These are phyloP conservation scores for Bombus confusus DNA, from an alignment of 1,140 invertebrate species.

Conservation along the genomic window DNA sequence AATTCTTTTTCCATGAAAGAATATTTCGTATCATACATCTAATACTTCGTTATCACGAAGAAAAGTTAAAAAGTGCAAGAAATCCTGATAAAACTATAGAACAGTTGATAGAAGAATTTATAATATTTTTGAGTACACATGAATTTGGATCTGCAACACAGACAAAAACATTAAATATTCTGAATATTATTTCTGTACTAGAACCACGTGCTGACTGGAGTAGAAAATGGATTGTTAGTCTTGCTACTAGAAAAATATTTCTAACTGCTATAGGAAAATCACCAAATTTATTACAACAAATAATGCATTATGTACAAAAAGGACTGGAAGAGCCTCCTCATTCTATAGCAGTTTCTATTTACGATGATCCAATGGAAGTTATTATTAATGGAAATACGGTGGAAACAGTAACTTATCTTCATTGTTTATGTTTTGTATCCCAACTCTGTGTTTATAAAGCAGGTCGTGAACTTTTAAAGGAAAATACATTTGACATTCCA, in stretches of 20 bases:
- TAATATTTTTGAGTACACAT: slow-evolving; percentile 72
- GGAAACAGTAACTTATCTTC: slow-evolving; percentile 76
- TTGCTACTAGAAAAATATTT: slow-evolving; percentile 72
- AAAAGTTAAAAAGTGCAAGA: slow-evolving; percentile 73
- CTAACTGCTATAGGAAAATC: slow-evolving; percentile 72
- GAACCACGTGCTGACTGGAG: slow-evolving; percentile 79
- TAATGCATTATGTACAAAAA: slow-evolving; percentile 63
- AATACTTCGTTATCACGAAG: slow-evolving; percentile 75
- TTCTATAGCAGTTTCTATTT: slow-evolving; percentile 67
- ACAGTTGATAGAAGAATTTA: slow-evolving; percentile 78
- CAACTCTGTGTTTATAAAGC: slow-evolving; percentile 72
- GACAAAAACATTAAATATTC: slow-evolving; percentile 67
- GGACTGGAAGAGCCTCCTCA: slow-evolving; percentile 70
- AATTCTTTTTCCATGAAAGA: slow-evolving; percentile 79
- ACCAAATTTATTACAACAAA: slow-evolving; percentile 71
- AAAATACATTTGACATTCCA: slow-evolving; percentile 64
- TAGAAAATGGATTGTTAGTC: slow-evolving; percentile 75
- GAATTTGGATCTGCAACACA: slow-evolving; percentile 59
- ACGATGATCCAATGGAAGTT: slow-evolving; percentile 73
- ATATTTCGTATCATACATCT: slow-evolving; percentile 75
- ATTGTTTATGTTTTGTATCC: slow-evolving; percentile 74
- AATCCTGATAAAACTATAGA: slow-evolving; percentile 73
- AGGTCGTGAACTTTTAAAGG: slow-evolving; percentile 70
- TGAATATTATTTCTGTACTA: slow-evolving; percentile 77
- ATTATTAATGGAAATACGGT: slow-evolving; percentile 78